Percentiles rank a stretch among this genome's conserved stretches.
These are phyloP conservation scores for Bombyx mori DNA, from an alignment of 1,140 invertebrate species.

Conservation along the genomic window ASM3026992v2 NC_085116.1:8229001-8229500, in stretches of 20 bases:
- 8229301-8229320: conserved; percentile 67
- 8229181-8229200: conserved; percentile 46
- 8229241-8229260: conserved; percentile 68
- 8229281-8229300: conserved; percentile 70
- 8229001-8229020: too few species aligned
- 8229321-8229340: conserved; percentile 65
- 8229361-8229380: not conserved
- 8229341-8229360: conserved; percentile 62
- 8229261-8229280: conserved; percentile 70
- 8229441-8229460: too few species aligned
- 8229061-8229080: conserved; percentile 22
- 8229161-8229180: conserved; percentile 35
- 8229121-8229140: conserved; percentile 17
- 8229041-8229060: conserved; percentile 19
- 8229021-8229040: not conserved
- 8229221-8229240: conserved; percentile 66
- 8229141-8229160: not conserved
- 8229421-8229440: too few species aligned
- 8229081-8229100: conserved; percentile 21
- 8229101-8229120: conserved; percentile 27
- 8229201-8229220: conserved; percentile 71
- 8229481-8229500: too few species aligned
- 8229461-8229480: too few species aligned
- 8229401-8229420: too few species aligned
- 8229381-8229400: too few species aligned